Evolutionary conservation across 1,140 invertebrate genomes (phyloP), one percentile per base, ranked within the genome.

Genomic region (Drosophila parvula): DNA sequence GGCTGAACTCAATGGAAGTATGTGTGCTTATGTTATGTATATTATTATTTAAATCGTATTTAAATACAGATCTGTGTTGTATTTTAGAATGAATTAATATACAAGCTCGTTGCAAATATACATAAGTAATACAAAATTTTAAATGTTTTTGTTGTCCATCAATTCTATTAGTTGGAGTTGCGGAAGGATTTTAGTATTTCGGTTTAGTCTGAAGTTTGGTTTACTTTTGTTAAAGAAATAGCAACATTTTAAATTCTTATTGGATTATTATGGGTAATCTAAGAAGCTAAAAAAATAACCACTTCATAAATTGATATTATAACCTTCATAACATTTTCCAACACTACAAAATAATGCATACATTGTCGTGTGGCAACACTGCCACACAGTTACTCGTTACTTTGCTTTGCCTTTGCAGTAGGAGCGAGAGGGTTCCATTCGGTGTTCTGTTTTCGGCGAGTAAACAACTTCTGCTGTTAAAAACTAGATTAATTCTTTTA

Each of bases 31-130:
- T 50, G 48, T 58, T 80, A 59, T 84, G 44, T 85, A 67, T 80
- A 77, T 62, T 76, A 62, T 81, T 67, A 76, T 76, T 83, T 65
- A 80, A 67, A 55, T 45, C 38, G 45, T 78, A 69, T 83, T 83
- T 82, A 82, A 79, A 81, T 58, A 56, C 79, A 81, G 59, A 81
- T 44, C 62, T 81, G 74, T 74, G 64, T 71, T 71, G 64, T 71
- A 71, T 57, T 70, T 70, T 58, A 59, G 27, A 71, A 32, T 18
- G 14, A 71, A 34, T 16, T 12, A 47, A 36, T 22, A 36, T 22
- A 60, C n/a, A 53, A 53, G 18, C 18, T 40, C 38, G 38, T 40
- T 40, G 38, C 38, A 40, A n/a, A 40, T 40, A 40, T n/a, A n/a
- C n/a, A n/a, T 53, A 22, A 53, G 32, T 3, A 53, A 53, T 14